Base-by-base conservation (phyloP, 2,888 invertebrate species). In the Ophion slaviceki region DNA sequence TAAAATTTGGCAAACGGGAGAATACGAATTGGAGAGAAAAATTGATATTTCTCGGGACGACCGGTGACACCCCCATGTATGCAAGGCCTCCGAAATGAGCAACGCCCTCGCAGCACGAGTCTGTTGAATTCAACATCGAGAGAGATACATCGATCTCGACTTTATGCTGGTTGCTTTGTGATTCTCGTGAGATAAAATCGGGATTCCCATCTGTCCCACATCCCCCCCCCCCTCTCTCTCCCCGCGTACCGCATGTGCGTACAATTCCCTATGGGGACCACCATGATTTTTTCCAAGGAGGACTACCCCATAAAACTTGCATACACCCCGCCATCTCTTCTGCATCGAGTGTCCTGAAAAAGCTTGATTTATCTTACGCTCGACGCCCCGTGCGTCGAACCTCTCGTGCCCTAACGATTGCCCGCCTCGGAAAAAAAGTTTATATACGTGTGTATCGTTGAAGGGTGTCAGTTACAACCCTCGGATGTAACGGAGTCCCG, bases 161-260 rank as follows among this genome's bases (percentile, higher is more conserved):
- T 64, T 75, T 75, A 75, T 72, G 72, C 64, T 62, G 81, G 78
- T 81, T 20, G 68, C 70, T 66, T 74, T 88, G 88, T 89, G 89
- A 89, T 88, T 89, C 90, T 87, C 90, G 87, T 87, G 89, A 89
- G 90, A 91, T 91, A 91, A n/a, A 79, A 92, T 92, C 90, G 91
- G 88, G 84, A 90, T 88, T 84, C 90, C 92, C 92, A 92, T 92
- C 92, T 92, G 93, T 91, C 91, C 91, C 86, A 89, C 88, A 76
- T 75, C 62, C 71, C 72, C 74, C 67, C 71, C 70, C 62, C 36
- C 57, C 40, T 20, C 17, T 53, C 62, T 20, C 62, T 53, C 5
- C 62, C 36, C 32, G 8, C 28, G 14, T 70, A 28, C 32, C 77
- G 11, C 64, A 70, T 70, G 47, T 83, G 78, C 47, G 53, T 53